A percentile compares a stretch with the other conserved stretches of the same genome.
Evolutionary conservation across 2,797 vertebrate genomes (phyloP).

Genomic region (Ctenopoma kingsleyae): DNA sequence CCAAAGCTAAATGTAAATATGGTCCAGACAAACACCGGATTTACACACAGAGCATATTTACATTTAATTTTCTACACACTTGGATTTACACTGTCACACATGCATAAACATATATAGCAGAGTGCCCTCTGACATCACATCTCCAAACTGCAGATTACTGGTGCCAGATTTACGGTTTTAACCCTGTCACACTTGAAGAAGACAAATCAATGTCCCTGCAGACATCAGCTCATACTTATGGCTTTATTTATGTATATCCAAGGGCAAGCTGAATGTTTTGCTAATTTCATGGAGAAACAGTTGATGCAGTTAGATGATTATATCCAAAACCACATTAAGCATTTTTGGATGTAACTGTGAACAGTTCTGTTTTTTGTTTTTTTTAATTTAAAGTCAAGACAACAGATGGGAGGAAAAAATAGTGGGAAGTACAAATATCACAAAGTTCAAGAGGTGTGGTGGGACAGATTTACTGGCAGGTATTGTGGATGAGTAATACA

Average conservation of each 20-base stretch:
- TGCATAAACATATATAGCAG: slow-evolving; percentile 26
- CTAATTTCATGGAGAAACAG: slow-evolving; percentile 45
- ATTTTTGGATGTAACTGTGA: slow-evolving; percentile 17
- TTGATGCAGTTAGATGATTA: slow-evolving; percentile 46
- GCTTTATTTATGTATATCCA: slow-evolving; percentile 81
- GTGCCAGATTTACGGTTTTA: slow-evolving; percentile 78
- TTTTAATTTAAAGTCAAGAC: not conserved
- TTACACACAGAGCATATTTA: slow-evolving; percentile 58
- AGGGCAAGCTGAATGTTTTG: slow-evolving; percentile 55
- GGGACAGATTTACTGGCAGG: not conserved
- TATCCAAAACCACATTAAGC: slow-evolving; percentile 18
- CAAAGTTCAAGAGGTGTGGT: not conserved
- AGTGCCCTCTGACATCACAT: slow-evolving; percentile 64
- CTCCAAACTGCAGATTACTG: slow-evolving; percentile 80
- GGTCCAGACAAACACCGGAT: slow-evolving; percentile 52
- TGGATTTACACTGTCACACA: slow-evolving; percentile 15
- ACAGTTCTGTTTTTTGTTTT: not conserved
- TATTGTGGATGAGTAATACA: not conserved
- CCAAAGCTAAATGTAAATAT: slow-evolving; percentile 51
- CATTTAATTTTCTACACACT: slow-evolving; percentile 59
- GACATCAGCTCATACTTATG: slow-evolving; percentile 63
- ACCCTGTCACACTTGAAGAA: slow-evolving; percentile 76
- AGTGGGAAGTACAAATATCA: slow-evolving; percentile 1
- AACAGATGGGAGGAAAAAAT: slow-evolving; percentile 6
- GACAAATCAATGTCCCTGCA: slow-evolving; percentile 79